phyloP scores from a whole-genome alignment of 2,888 invertebrate species.

The Abrostola tripartita region DNA sequence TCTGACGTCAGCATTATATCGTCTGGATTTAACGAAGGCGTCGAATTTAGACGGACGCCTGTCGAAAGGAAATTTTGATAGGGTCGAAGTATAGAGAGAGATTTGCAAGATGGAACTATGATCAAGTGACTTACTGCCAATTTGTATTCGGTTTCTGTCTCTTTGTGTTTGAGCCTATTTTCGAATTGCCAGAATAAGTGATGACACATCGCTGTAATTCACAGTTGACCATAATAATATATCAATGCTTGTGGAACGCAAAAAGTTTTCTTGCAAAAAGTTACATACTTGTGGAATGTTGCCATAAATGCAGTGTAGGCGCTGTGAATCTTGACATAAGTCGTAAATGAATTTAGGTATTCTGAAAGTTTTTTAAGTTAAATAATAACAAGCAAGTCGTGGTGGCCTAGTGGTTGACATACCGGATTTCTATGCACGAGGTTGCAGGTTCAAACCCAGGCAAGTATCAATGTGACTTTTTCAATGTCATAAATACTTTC shows the following conservation, averaged over 20 bases:
- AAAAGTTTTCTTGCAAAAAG: not conserved
- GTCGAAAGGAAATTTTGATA: conserved; percentile 46
- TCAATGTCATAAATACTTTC: too few relatives aligned
- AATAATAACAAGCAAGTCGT: too few relatives aligned
- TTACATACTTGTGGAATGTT: not conserved
- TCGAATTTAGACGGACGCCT: conserved; percentile 55
- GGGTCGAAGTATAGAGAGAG: conserved; percentile 35
- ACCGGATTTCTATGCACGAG: too few relatives aligned
- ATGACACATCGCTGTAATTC: conserved; percentile 25
- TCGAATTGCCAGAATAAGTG: conserved; percentile 30
- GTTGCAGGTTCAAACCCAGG: too few relatives aligned
- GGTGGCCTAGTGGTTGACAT: too few relatives aligned
- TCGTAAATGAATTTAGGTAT: too few relatives aligned
- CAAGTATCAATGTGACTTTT: too few relatives aligned
- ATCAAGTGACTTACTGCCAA: conserved; percentile 43
- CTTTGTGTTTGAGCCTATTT: conserved; percentile 31
- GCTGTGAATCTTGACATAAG: too few relatives aligned
- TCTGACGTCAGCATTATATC: conserved; percentile 69
- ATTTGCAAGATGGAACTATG: conserved; percentile 39
- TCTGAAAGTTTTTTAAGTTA: too few relatives aligned
- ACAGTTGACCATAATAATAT: conserved; percentile 2
- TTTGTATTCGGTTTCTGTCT: conserved; percentile 39
- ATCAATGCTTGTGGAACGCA: not conserved
- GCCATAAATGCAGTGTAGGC: not conserved
- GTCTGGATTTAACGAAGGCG: conserved; percentile 59